A percentile compares a stretch with the other conserved stretches of the same genome.
Evolutionary conservation across 2,113 vertebrate species (phyloP).

Genomic region (Coptodon bakossiorum): DNA sequence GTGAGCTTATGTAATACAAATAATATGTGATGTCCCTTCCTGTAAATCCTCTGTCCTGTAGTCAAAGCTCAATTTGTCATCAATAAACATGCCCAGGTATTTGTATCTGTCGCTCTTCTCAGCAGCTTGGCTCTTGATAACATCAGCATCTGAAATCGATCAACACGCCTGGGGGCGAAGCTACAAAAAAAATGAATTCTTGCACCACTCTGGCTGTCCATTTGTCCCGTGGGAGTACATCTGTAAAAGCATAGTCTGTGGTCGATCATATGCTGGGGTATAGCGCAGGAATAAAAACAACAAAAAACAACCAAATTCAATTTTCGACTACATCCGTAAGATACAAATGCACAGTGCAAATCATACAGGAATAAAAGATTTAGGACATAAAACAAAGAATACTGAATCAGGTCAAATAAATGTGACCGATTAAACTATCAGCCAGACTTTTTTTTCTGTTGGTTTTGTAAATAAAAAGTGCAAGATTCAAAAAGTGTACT

Average conservation of each 20-base stretch:
- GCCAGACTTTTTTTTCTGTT: neutral
- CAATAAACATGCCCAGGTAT: constrained; percentile 36
- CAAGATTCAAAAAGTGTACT: neutral
- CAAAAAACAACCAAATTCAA: neutral
- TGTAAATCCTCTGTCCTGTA: constrained; percentile 11
- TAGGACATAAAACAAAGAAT: neutral
- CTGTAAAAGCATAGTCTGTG: neutral
- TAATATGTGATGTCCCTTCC: neutral
- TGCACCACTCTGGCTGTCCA: constrained; percentile 2
- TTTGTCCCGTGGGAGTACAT: constrained; percentile 20
- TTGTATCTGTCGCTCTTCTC: constrained; percentile 25
- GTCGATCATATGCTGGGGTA: neutral
- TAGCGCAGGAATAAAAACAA: neutral
- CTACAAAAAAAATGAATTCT: constrained; percentile 37
- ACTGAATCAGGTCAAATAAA: neutral
- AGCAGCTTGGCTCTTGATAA: constrained; percentile 10
- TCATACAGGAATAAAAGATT: neutral
- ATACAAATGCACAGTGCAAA: neutral
- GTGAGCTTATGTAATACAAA: constrained; percentile 15
- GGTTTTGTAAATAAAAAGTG: neutral
- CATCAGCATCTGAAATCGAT: constrained; percentile 44
- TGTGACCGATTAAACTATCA: neutral
- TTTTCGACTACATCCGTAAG: neutral
- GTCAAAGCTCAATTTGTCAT: constrained; percentile 42
- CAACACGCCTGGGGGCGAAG: constrained; percentile 1